Percentiles rank a stretch among this genome's conserved stretches.
Conservation (phyloP, 1,140 invertebrate species). For the Drosophila rhopaloa region DNA sequence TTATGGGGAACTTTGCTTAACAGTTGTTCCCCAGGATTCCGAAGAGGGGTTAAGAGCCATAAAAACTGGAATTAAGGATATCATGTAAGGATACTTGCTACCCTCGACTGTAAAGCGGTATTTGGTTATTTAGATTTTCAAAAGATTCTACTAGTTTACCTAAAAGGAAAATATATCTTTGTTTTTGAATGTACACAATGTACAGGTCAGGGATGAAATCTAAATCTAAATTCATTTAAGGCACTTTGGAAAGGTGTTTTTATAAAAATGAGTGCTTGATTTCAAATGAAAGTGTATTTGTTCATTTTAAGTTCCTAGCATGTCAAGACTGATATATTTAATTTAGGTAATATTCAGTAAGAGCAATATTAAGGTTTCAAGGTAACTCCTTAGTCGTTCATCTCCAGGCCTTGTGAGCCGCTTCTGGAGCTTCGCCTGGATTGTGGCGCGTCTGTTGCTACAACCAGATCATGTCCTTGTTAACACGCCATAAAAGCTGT, state of each 20-base stretch:
- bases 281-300: too few species aligned
- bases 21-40: constrained; percentile 17
- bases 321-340: too few species aligned
- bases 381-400: neutral
- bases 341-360: too few species aligned
- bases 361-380: neutral
- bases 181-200: too few species aligned
- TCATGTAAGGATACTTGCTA: constrained; percentile 3
- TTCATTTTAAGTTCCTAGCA: too few species aligned
- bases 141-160: too few species aligned
- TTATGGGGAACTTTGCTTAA: constrained; percentile 72
- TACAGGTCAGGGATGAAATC: too few species aligned
- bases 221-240: too few species aligned
- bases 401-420: neutral
- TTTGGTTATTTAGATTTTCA: neutral
- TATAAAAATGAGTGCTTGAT: too few species aligned
- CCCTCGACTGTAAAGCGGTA: neutral
- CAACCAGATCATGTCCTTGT: constrained; percentile 80
- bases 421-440: neutral
- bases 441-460: constrained; percentile 35
- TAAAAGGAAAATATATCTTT: too few species aligned
- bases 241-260: too few species aligned
- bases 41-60: constrained; percentile 3
- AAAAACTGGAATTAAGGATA: constrained; percentile 16
- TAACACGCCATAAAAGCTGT: constrained; percentile 83